Conservation (phyloP, 1,140 invertebrate species). For the Zaprionus lachaisei region DNA sequence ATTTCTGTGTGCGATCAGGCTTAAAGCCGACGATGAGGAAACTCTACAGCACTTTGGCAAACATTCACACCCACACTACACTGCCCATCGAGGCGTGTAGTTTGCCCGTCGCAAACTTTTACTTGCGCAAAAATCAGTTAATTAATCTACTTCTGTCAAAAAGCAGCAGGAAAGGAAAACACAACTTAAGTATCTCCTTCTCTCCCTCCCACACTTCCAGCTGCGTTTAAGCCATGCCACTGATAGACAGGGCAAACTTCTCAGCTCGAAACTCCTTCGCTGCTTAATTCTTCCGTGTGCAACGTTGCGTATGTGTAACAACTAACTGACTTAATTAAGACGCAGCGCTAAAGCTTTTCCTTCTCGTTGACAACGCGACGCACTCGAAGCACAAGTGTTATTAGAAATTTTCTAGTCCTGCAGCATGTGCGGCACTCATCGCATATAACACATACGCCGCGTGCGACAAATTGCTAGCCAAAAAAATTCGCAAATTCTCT, state of each 20-base stretch:
- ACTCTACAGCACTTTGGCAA: conserved; percentile 38
- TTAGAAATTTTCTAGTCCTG: conserved; percentile 45
- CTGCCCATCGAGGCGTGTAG: conserved; percentile 20
- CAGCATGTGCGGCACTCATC: conserved; percentile 4
- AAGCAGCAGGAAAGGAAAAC: conserved; percentile 37
- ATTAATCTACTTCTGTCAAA: conserved; percentile 60
- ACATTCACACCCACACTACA: conserved; percentile 21
- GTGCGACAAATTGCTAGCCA: conserved; percentile 41
- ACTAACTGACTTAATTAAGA: conserved; percentile 68
- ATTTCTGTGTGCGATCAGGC: conserved; percentile 11
- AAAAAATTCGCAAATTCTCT: conserved; percentile 17
- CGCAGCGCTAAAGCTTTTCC: conserved; percentile 7
- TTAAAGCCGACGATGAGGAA: conserved; percentile 16
- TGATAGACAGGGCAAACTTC: background rate
- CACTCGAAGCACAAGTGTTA: conserved; percentile 41
- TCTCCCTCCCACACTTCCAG: background rate
- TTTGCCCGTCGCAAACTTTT: conserved; percentile 34
- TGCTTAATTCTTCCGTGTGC: conserved; percentile 63
- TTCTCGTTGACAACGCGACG: conserved; percentile 13
- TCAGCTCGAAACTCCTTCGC: background rate
- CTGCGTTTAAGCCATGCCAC: conserved; percentile 13
- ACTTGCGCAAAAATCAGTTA: conserved; percentile 52
- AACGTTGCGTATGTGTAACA: conserved; percentile 71
- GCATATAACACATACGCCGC: conserved; percentile 55
- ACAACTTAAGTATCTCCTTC: conserved; percentile 3